Conservation (phyloP, 2,797 vertebrate species). For the Sebastes trivittatus region DNA sequence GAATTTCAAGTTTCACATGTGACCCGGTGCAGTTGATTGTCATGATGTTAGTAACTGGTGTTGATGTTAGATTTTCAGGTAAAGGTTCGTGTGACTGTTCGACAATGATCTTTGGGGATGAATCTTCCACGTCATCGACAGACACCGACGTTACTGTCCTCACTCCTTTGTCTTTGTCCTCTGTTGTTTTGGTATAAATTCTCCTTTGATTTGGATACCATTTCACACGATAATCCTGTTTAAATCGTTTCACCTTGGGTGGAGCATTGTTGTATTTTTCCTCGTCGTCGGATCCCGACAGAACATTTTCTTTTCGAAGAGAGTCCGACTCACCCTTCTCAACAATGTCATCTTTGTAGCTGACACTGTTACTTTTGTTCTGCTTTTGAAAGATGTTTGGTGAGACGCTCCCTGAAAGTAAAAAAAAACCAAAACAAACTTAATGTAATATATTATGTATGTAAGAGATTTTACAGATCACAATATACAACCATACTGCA, state of each 20-base stretch:
- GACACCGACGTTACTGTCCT: conserved; percentile 80
- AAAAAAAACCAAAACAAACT: not conserved
- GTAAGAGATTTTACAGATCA: not conserved
- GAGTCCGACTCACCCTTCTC: conserved; percentile 73
- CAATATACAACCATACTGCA: not conserved
- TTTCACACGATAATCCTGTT: conserved; percentile 44
- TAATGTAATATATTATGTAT: not conserved
- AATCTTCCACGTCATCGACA: conserved; percentile 67
- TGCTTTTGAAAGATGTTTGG: conserved; percentile 60
- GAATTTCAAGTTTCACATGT: conserved; percentile 82
- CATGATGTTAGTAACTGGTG: conserved; percentile 72
- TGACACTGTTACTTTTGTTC: conserved; percentile 63
- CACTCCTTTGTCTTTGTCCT: conserved; percentile 63
- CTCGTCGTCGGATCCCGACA: conserved; percentile 70
- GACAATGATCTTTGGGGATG: conserved; percentile 71
- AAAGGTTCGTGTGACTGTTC: conserved; percentile 61
- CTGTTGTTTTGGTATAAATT: conserved; percentile 48
- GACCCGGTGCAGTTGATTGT: conserved; percentile 75
- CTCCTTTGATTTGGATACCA: conserved; percentile 55
- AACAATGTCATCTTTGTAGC: conserved; percentile 69
- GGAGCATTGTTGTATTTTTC: conserved; percentile 52
- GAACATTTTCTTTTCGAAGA: conserved; percentile 61
- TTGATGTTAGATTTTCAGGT: conserved; percentile 20
- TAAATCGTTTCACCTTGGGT: conserved; percentile 71
- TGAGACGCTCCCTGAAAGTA: conserved; percentile 69